Evolutionary conservation across 2,797 vertebrate species (phyloP).

Genomic region (Phrynocephalus forsythii): DNA sequence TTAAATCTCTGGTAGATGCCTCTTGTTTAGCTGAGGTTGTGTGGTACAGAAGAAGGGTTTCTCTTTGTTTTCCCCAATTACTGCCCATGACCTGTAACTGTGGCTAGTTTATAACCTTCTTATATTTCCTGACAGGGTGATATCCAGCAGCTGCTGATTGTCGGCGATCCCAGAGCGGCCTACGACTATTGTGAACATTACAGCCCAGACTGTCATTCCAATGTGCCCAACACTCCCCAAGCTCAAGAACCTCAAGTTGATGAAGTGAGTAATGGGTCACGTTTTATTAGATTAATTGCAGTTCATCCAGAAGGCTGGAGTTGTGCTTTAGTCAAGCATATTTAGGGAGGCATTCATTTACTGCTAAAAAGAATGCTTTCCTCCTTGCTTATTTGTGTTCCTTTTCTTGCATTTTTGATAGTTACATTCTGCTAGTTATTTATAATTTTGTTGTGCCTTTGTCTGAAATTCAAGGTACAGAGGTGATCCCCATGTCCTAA

Average conservation of each 20-base stretch:
- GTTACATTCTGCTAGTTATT: neutral
- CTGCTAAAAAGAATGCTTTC: constrained; percentile 31
- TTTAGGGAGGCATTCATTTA: constrained; percentile 13
- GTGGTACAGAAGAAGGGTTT: constrained; percentile 33
- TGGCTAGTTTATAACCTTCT: constrained; percentile 52
- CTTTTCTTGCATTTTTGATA: constrained; percentile 9
- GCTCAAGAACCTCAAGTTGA: constrained; percentile 90
- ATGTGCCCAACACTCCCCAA: constrained; percentile 85
- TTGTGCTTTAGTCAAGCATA: constrained; percentile 9
- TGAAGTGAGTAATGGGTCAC: constrained; percentile 83
- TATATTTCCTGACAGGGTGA: constrained; percentile 87
- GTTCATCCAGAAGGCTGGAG: constrained; percentile 39
- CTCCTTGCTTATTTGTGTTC: constrained; percentile 18
- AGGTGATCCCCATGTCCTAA: neutral
- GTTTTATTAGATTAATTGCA: constrained; percentile 51
- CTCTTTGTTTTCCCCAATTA: constrained; percentile 10
- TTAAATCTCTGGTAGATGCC: constrained; percentile 12
- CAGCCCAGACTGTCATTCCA: constrained; percentile 94
- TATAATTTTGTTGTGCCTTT: neutral
- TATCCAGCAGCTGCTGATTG: constrained; percentile 95
- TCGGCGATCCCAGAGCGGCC: constrained; percentile 90
- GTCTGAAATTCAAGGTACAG: neutral
- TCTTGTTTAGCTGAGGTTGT: constrained; percentile 34
- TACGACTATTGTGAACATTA: constrained; percentile 98
- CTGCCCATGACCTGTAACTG: constrained; percentile 34